Base-by-base conservation (phyloP, 2,888 invertebrate genomes). In the Caenorhabditis sp. region DNA sequence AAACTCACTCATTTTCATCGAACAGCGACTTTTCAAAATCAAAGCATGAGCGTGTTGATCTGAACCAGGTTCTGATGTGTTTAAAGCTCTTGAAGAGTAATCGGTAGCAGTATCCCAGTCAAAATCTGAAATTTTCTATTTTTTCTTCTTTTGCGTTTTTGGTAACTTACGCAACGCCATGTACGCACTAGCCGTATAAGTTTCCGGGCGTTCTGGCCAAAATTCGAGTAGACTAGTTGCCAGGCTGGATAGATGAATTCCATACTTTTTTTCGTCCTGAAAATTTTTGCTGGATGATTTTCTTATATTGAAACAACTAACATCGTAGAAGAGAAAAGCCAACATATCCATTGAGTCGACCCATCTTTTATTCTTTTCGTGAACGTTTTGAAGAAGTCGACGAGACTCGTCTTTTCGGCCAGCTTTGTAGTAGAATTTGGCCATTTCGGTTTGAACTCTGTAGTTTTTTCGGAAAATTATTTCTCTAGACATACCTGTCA, bases 311-410 rank as follows among this genome's bases (percentile, higher is more conserved):
- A 5, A 17, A 31, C 10, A 66, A 10, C 43, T 37, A 6, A 23
- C 71, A 57, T 55, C 55, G 23, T 54, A 55, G 3, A 55, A 63
- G 0, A 74, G 55, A 58, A 57, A 74, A 0, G 53, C 69, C 14
- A 74, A 59, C 6, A 66, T n/a, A 54, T 74, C 73, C 73, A 74
- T 74, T 23, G 66, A 60, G 14, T 74, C 73, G 17, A 74, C 54
- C 66, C 69, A 74, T 0, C 57, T 10, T 3, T 14, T 19, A 17
- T 74, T 66, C 0, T 14, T 55, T 1, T 23, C 5, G 31, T 66
- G 69, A 24, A 62, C 62, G 0, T 43, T 60, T 27, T 49, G 23
- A n/a, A 74, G 37, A 3, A 63, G 26, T 19, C 60, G 31, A n/a
- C 60, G 55, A 1, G 73, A 66, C n/a, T 66, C 66, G 21, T 66